Percentiles rank a stretch among this genome's conserved stretches.
phyloP scores from a whole-genome alignment of 2,888 invertebrate species.

The Anticlea derivata region DNA sequence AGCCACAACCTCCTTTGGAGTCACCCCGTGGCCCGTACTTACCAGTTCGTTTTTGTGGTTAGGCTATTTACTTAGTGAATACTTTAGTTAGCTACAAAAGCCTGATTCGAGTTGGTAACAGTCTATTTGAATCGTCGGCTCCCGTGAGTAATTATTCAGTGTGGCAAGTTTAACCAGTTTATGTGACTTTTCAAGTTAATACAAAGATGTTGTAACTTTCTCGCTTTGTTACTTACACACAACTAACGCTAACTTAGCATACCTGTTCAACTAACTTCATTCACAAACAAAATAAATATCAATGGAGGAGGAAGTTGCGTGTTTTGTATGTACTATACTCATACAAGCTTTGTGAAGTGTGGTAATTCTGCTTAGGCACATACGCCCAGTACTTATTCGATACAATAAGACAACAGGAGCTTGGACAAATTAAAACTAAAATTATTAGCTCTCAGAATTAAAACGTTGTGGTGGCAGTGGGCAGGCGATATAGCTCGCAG shows the following conservation, averaged over 20 bases:
- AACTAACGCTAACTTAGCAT: constrained; percentile 37
- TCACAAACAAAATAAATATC: constrained; percentile 23
- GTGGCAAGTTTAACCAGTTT: constrained; percentile 50
- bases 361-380: too few species aligned
- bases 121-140: constrained; percentile 19
- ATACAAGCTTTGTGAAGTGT: too few species aligned
- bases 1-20: too few species aligned
- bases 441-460: too few species aligned
- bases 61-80: neutral
- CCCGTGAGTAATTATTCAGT: constrained; percentile 42
- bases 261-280: constrained; percentile 34
- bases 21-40: too few species aligned
- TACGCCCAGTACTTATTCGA: too few species aligned
- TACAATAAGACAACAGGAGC: too few species aligned
- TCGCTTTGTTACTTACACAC: constrained; percentile 38
- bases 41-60: neutral
- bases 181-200: constrained; percentile 51
- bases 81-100: neutral
- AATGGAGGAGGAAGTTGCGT: too few species aligned
- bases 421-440: too few species aligned
- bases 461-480: too few species aligned
- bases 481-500: too few species aligned
- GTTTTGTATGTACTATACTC: too few species aligned
- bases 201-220: constrained; percentile 45
- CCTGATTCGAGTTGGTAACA: constrained; percentile 8